phyloP scores from a whole-genome alignment of 2,797 vertebrate species.

The Eulemur coronatus region DNA sequence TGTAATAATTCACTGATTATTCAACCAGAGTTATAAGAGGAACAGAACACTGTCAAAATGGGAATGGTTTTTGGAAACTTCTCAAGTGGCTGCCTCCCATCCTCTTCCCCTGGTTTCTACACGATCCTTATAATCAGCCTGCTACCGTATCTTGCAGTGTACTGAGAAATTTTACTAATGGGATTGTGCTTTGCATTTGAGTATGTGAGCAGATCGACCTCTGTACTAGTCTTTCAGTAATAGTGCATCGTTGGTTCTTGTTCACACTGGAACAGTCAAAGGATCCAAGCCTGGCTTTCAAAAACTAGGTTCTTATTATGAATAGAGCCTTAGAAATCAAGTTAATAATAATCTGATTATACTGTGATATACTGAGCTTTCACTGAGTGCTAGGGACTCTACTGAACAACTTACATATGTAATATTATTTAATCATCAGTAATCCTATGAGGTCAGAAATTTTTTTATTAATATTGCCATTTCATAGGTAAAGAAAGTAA shows the following conservation, averaged over 20 bases:
- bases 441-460: not conserved
- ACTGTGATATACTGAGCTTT: not conserved
- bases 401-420: not conserved
- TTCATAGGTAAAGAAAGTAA: not conserved
- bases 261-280: not conserved
- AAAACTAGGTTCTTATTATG: not conserved
- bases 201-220: not conserved
- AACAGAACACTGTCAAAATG: not conserved
- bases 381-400: not conserved
- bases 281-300: not conserved
- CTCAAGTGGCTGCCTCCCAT: not conserved
- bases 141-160: fast-evolving
- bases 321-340: not conserved
- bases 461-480: not conserved
- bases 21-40: not conserved
- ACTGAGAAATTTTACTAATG: not conserved
- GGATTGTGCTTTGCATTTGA: not conserved
- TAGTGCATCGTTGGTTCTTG: not conserved
- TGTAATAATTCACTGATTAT: not conserved
- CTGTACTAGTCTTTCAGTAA: fast-evolving
- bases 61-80: not conserved
- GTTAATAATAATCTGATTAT: not conserved
- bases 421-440: not conserved
- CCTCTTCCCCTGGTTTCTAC: too few species aligned
- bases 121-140: not conserved